Percentiles rank a stretch among this genome's conserved stretches.
phyloP scores from a whole-genome alignment of 1,140 invertebrate genomes.

The Nephila pilipes region DNA sequence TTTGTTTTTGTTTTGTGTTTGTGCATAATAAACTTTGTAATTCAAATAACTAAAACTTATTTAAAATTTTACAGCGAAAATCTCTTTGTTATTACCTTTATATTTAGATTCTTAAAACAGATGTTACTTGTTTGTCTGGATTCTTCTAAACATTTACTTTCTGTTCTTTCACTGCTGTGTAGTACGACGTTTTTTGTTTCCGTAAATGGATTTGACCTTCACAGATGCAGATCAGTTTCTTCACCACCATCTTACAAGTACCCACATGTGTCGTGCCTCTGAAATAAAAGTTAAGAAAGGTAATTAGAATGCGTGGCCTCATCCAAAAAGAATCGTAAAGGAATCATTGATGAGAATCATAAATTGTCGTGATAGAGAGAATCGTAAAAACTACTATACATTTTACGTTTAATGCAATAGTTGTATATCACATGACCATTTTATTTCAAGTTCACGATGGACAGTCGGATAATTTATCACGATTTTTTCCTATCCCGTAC shows the following conservation, averaged over 20 bases:
- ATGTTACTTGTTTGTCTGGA: too few relatives aligned
- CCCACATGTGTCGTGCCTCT: background rate
- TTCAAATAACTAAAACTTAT: too few relatives aligned
- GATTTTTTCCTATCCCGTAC: background rate
- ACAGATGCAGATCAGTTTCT: background rate
- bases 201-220: slow-evolving; percentile 7
- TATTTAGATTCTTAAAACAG: too few relatives aligned
- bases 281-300: background rate
- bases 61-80: too few relatives aligned
- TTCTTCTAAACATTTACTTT: too few relatives aligned
- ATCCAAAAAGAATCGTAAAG: too few relatives aligned
- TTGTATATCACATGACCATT: background rate
- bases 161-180: too few relatives aligned
- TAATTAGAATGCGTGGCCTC: slow-evolving; percentile 30
- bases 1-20: too few relatives aligned
- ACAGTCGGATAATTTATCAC: background rate
- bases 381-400: slow-evolving; percentile 47
- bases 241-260: background rate
- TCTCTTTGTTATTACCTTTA: too few relatives aligned
- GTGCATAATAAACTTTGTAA: too few relatives aligned
- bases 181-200: background rate
- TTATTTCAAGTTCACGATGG: background rate
- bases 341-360: slow-evolving; percentile 21
- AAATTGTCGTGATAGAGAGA: slow-evolving; percentile 2
- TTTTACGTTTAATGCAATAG: background rate